Conservation (phyloP, 2,888 invertebrate species). For the Mantis religiosa region DNA sequence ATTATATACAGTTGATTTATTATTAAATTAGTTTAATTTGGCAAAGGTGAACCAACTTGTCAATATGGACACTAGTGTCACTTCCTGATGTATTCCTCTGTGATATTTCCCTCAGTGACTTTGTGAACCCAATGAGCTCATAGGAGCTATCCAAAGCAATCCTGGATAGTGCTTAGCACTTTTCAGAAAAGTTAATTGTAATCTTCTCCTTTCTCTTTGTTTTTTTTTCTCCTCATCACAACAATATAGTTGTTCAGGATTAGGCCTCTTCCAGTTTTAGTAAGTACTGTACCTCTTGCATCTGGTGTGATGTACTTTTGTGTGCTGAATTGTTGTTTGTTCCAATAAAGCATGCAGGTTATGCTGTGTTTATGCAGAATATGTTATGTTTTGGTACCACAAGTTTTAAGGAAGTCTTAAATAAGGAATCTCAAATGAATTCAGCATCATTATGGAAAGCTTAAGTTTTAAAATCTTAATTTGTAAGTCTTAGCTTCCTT, state of each 20-base stretch:
- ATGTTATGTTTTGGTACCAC: not conserved
- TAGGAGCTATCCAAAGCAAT: slow-evolving; percentile 3
- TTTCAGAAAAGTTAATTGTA: slow-evolving; percentile 28
- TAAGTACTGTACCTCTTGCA: slow-evolving; percentile 68
- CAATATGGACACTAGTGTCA: not conserved
- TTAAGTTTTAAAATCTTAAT: not conserved
- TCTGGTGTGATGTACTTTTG: slow-evolving; percentile 49
- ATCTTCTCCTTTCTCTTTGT: slow-evolving; percentile 35
- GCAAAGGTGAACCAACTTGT: not conserved
- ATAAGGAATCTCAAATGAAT: too few species aligned
- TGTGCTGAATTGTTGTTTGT: slow-evolving; percentile 23
- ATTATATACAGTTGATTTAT: not conserved
- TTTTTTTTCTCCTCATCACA: slow-evolving; percentile 48
- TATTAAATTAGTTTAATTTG: not conserved
- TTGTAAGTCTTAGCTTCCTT: not conserved
- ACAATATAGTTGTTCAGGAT: slow-evolving; percentile 92
- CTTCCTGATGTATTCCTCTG: not conserved
- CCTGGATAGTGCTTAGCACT: not conserved
- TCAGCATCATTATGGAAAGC: not conserved
- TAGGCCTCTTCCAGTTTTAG: slow-evolving; percentile 96
- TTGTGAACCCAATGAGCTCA: not conserved
- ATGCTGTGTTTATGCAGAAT: not conserved
- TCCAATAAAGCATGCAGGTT: not conserved
- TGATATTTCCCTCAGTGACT: not conserved
- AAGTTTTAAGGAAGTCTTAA: too few species aligned